These are phyloP conservation scores for Dysmachus trigonus DNA, from an alignment of 2,888 invertebrate species.

Conservation along the genomic window DNA sequence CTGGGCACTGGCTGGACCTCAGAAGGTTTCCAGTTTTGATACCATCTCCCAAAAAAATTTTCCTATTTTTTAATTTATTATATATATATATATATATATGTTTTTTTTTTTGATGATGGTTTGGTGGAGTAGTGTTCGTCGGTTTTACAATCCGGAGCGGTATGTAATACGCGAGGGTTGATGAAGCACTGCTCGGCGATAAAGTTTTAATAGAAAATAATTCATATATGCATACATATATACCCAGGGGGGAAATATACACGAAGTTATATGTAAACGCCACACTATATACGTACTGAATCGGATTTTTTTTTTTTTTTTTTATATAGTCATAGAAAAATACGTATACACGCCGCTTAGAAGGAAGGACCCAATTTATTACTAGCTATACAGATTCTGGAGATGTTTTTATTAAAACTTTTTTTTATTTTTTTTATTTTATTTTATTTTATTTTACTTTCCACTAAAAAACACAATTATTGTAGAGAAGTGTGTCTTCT, in stretches of 20 bases:
- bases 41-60: neutral
- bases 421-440: neutral
- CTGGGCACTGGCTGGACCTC: neutral
- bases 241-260: neutral
- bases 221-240: constrained; percentile 39
- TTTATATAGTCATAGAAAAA: constrained; percentile 7
- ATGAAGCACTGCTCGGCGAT: constrained; percentile 38
- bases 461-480: constrained; percentile 43
- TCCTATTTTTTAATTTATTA: too few relatives aligned
- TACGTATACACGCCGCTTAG: constrained; percentile 8
- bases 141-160: constrained; percentile 28
- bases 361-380: constrained; percentile 6
- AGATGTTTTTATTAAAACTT: neutral
- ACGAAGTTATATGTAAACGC: constrained; percentile 15
- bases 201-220: constrained; percentile 44
- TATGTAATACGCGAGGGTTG: constrained; percentile 44
- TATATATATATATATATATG: too few relatives aligned
- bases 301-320: neutral
- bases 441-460: neutral
- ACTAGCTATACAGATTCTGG: constrained; percentile 6
- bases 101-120: neutral
- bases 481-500: constrained; percentile 52
- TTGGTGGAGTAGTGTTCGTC: neutral
- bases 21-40: neutral
- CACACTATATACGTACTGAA: constrained; percentile 18